phyloP scores from a whole-genome alignment of 2,113 vertebrate species.

The Campylorhamphus procurvoides region DNA sequence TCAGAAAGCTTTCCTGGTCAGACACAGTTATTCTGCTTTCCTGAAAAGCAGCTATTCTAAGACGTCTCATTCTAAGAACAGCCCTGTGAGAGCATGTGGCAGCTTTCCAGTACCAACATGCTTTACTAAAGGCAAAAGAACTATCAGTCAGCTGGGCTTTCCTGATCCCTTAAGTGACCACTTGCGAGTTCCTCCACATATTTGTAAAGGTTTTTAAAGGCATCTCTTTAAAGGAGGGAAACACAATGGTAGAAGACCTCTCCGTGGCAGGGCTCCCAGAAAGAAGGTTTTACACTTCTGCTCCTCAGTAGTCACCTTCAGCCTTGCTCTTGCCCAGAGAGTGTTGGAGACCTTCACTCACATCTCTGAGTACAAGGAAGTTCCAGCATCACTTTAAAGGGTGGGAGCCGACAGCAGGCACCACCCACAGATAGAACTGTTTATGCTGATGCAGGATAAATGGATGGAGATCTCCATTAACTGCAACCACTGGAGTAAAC shows the following conservation, averaged over 20 bases:
- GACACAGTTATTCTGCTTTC: background rate
- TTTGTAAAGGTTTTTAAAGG: background rate
- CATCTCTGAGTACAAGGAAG: background rate
- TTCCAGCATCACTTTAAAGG: background rate
- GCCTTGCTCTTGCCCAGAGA: background rate
- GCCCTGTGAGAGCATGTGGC: background rate
- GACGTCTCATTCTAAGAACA: background rate
- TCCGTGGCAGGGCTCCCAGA: background rate
- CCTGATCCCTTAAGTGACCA: background rate
- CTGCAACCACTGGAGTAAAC: background rate
- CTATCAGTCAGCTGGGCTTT: background rate
- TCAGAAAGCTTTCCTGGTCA: background rate
- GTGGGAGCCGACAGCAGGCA: slow-evolving; percentile 34
- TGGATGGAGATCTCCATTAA: slow-evolving; percentile 25
- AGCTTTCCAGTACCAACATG: background rate
- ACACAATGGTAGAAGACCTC: background rate
- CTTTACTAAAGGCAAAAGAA: background rate
- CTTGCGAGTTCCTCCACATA: background rate
- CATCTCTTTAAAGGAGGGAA: background rate
- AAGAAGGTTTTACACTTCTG: background rate
- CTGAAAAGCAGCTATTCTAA: background rate
- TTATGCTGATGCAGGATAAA: slow-evolving; percentile 32
- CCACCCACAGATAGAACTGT: slow-evolving; percentile 26
- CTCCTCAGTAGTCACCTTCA: background rate
- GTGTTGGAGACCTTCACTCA: background rate